A percentile compares a stretch with the other conserved stretches of the same genome.
These are phyloP conservation scores for Peromyscus polionotus DNA, from an alignment of 2,113 vertebrate species.

Conservation along the genomic window DNA sequence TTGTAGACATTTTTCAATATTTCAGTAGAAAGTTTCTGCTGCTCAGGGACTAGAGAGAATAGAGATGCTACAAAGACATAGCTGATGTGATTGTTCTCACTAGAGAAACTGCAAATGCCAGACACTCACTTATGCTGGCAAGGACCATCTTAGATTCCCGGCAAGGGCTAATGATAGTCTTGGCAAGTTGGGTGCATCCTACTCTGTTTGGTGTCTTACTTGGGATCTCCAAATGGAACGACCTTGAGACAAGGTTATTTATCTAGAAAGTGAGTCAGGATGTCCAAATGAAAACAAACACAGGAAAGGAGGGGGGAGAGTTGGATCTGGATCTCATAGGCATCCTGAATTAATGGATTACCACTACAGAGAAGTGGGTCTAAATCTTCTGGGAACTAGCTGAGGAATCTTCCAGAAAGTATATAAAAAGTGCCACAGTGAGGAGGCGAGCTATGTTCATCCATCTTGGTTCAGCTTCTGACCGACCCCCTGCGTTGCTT, in stretches of 20 bases:
- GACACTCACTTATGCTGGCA: background rate
- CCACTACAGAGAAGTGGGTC: background rate
- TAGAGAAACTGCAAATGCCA: background rate
- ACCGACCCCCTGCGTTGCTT: background rate
- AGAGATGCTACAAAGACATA: background rate
- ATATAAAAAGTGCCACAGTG: background rate
- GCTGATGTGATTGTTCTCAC: background rate
- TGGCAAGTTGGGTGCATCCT: background rate
- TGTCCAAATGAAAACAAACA: background rate
- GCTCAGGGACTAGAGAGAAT: background rate
- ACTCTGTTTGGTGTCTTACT: background rate
- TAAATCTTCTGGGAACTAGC: background rate
- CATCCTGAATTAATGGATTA: background rate
- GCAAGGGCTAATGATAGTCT: background rate
- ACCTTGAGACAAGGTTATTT: background rate
- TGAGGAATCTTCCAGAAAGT: background rate
- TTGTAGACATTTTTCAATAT: constrained; percentile 10
- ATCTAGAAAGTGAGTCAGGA: background rate
- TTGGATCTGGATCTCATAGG: background rate
- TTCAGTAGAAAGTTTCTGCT: constrained; percentile 34
- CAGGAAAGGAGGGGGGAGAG: background rate
- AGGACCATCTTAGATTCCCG: background rate
- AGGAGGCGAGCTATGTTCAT: background rate
- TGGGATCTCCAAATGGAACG: constrained; percentile 1
- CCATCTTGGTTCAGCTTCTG: background rate